A percentile compares a stretch with the other conserved stretches of the same genome.
Conservation (phyloP, 2,888 invertebrate species). For the Prenolepis imparis region DNA sequence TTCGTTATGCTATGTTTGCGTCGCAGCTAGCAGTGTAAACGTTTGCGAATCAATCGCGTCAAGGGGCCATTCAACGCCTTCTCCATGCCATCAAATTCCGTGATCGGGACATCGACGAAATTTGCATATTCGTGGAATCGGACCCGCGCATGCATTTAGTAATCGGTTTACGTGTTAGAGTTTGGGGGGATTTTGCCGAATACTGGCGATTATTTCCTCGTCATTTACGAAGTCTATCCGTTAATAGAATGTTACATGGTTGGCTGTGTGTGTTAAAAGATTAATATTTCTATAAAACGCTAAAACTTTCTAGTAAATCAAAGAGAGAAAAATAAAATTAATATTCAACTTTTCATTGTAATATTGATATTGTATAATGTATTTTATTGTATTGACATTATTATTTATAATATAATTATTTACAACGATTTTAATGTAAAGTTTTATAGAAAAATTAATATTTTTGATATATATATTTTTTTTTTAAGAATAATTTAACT, state of each 20-base stretch:
- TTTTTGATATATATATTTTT: neutral
- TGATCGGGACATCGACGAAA: conserved; percentile 59
- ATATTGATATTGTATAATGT: neutral
- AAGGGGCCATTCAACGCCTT: conserved; percentile 41
- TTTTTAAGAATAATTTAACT: neutral
- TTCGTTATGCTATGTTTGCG: conserved; percentile 62
- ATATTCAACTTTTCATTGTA: neutral
- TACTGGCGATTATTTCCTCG: conserved; percentile 7
- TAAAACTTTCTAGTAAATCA: neutral
- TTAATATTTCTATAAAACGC: neutral
- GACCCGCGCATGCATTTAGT: conserved; percentile 31
- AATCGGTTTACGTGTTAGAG: conserved; percentile 62
- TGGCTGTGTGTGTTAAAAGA: neutral
- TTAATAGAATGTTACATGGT: neutral
- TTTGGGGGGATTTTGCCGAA: neutral
- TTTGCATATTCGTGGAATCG: conserved; percentile 67
- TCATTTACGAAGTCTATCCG: neutral
- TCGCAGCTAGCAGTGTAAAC: conserved; percentile 58
- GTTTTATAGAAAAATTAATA: conserved; percentile 9
- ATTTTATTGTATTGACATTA: conserved; percentile 12
- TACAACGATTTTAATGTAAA: neutral
- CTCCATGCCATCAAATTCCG: conserved; percentile 53
- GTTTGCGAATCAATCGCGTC: conserved; percentile 58
- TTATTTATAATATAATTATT: neutral
- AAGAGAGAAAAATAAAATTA: neutral